Percentiles rank a stretch among this genome's conserved stretches.
phyloP scores from a whole-genome alignment of 2,113 vertebrate species.

The Paramisgurnus dabryanus region DNA sequence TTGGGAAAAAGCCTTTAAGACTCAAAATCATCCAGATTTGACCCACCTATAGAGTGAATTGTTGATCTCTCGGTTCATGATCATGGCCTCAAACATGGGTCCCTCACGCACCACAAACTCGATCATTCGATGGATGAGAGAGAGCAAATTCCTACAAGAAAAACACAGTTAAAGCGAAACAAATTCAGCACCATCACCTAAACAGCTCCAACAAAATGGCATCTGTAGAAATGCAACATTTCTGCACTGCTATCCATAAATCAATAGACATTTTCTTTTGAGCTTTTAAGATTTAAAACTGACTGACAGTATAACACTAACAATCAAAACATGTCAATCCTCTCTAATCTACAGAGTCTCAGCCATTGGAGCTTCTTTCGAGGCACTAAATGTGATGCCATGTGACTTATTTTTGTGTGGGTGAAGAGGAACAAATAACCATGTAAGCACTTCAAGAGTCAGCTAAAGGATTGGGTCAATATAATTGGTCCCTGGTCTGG shows the following conservation, averaged over 20 bases:
- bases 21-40: not conserved
- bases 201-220: conserved; percentile 20
- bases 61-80: conserved; percentile 99
- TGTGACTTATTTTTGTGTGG: conserved; percentile 36
- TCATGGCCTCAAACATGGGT: conserved; percentile 99
- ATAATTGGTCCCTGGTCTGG: conserved; percentile 34
- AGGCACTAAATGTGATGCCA: conserved; percentile 21
- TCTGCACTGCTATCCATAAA: conserved; percentile 23
- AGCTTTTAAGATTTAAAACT: conserved; percentile 54
- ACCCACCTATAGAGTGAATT: conserved; percentile 97
- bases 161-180: conserved; percentile 99
- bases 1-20: not conserved
- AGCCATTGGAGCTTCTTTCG: conserved; percentile 41
- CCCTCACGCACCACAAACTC: conserved; percentile 99
- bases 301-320: conserved; percentile 46
- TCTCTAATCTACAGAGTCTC: conserved; percentile 28
- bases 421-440: conserved; percentile 27
- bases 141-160: conserved; percentile 99
- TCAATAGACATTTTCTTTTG: conserved; percentile 1
- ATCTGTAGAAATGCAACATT: conserved; percentile 32
- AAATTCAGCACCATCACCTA: conserved; percentile 83
- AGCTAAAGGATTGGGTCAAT: conserved; percentile 34
- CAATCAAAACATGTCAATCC: conserved; percentile 26
- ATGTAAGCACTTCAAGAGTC: conserved; percentile 32
- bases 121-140: conserved; percentile 99